phyloP scores from a whole-genome alignment of 1,140 invertebrate genomes.

The Drosophila lini region DNA sequence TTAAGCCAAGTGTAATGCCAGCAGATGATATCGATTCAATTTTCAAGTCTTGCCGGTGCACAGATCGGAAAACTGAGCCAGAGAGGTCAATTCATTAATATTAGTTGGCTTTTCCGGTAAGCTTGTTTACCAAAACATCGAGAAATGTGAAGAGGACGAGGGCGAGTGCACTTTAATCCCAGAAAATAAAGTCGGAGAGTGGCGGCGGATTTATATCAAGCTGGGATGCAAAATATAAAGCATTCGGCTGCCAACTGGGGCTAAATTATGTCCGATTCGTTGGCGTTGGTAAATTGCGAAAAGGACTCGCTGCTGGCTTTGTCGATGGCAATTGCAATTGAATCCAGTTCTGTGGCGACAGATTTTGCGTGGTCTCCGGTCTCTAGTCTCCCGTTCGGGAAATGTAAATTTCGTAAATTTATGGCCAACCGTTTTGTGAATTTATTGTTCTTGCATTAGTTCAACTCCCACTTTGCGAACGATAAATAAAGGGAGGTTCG shows the following conservation, averaged over 20 bases:
- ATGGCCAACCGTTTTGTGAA: constrained; percentile 39
- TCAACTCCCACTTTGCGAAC: constrained; percentile 20
- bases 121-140: constrained; percentile 14
- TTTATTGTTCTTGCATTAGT: constrained; percentile 45
- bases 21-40: constrained; percentile 61
- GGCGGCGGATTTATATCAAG: constrained; percentile 26
- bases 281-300: constrained; percentile 13
- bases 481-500: constrained; percentile 9
- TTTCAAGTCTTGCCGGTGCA: constrained; percentile 9
- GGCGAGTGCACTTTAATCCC: constrained; percentile 22
- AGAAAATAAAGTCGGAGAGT: neutral
- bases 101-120: constrained; percentile 16
- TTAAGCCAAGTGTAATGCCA: constrained; percentile 63
- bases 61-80: constrained; percentile 7
- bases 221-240: constrained; percentile 32
- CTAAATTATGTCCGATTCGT: constrained; percentile 55
- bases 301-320: constrained; percentile 5
- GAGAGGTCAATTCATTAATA: constrained; percentile 42
- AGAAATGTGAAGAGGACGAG: neutral
- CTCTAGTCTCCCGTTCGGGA: neutral
- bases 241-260: constrained; percentile 41
- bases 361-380: constrained; percentile 29
- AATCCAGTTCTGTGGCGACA: constrained; percentile 30
- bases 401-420: constrained; percentile 58
- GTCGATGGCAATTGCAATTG: constrained; percentile 33